Conservation (phyloP, 2,113 vertebrate species). For the Nematolebias whitei region DNA sequence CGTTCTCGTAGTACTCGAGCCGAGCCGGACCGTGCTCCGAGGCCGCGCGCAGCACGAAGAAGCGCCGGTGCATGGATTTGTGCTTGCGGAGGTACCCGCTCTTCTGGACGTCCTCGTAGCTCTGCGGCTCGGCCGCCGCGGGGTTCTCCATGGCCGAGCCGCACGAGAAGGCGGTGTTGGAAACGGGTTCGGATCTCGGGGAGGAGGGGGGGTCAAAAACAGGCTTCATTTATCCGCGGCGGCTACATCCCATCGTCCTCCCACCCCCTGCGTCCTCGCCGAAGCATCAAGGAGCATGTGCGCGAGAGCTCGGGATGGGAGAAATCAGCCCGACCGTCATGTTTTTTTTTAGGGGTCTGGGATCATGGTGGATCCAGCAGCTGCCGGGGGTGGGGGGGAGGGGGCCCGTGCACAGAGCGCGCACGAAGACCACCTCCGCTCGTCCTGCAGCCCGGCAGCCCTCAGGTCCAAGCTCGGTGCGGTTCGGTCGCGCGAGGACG, state of each 20-base stretch:
- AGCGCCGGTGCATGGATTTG: constrained; percentile 85
- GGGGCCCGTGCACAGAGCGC: constrained; percentile 62
- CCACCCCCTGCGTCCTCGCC: constrained; percentile 43
- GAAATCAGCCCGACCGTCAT: constrained; percentile 64
- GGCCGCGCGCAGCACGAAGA: constrained; percentile 82
- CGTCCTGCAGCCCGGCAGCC: constrained; percentile 65
- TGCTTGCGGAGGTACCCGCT: constrained; percentile 87
- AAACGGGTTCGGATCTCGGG: constrained; percentile 32
- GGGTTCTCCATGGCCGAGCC: constrained; percentile 79
- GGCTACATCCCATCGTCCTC: constrained; percentile 57
- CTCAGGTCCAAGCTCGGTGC: constrained; percentile 52
- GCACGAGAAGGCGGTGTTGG: not conserved
- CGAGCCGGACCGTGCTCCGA: constrained; percentile 81
- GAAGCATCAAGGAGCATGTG: constrained; percentile 55
- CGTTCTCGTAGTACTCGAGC: constrained; percentile 84
- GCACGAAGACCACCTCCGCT: constrained; percentile 68
- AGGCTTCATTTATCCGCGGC: constrained; percentile 61
- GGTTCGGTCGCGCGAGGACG: constrained; percentile 55
- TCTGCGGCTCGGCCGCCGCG: constrained; percentile 67
- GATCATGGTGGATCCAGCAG: constrained; percentile 47
- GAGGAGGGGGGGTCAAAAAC: constrained; percentile 7
- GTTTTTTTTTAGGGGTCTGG: constrained; percentile 32
- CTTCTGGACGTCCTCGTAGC: constrained; percentile 81
- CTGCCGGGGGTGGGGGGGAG: constrained; percentile 19
- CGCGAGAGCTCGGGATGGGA: constrained; percentile 48